phyloP scores from a whole-genome alignment of 2,797 vertebrate genomes.

The Okamejei kenojei region DNA sequence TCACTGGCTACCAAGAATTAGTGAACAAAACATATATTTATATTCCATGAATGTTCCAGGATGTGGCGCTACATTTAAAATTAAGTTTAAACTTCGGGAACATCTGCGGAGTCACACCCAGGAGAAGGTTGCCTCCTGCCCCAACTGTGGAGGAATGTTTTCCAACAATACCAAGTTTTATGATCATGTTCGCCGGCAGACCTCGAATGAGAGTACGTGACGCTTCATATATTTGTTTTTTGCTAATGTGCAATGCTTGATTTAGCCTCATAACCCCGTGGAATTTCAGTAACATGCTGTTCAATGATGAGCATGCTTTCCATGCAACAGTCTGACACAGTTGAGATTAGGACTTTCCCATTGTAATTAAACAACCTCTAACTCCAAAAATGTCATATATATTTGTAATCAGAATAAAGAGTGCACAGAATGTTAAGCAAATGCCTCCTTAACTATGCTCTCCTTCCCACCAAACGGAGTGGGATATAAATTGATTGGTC shows the following conservation, averaged over 20 bases:
- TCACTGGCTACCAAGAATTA: not conserved
- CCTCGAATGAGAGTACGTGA: slow-evolving; percentile 55
- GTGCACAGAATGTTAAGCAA: not conserved
- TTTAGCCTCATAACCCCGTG: not conserved
- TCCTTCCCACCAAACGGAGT: not conserved
- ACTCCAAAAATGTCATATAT: not conserved
- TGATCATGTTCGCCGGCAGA: slow-evolving; percentile 62
- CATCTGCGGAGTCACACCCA: slow-evolving; percentile 61
- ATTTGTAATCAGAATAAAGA: not conserved
- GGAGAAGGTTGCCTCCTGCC: slow-evolving; percentile 61
- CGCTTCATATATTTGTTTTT: not conserved
- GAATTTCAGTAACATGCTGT: not conserved
- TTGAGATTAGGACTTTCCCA: not conserved
- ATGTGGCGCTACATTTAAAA: slow-evolving; percentile 60
- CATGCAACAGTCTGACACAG: too few species aligned
- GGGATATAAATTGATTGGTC: not conserved
- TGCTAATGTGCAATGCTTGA: not conserved
- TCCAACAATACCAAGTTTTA: slow-evolving; percentile 67
- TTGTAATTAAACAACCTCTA: not conserved
- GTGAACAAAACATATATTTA: not conserved
- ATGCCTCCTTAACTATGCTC: too few species aligned
- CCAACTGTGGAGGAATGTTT: slow-evolving; percentile 65
- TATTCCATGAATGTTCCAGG: slow-evolving; percentile 44
- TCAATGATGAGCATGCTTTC: not conserved
- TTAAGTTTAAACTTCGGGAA: slow-evolving; percentile 59